Evolutionary conservation across 2,113 vertebrate genomes (phyloP), one percentile per base, ranked within the genome.

Genomic region (Syngnathus typhle): DNA sequence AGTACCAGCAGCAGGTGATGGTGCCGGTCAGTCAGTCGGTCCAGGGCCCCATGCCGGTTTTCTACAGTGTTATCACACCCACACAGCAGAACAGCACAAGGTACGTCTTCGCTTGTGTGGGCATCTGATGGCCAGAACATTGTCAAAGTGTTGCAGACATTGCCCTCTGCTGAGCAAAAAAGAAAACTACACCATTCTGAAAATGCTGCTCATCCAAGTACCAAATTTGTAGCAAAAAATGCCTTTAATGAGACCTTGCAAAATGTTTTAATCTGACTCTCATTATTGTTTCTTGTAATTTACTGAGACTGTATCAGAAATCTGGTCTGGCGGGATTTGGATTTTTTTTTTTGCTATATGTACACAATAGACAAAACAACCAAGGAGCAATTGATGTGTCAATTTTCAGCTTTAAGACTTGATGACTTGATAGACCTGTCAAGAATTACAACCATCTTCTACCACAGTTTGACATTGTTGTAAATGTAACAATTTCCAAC

Each of bases 41-140:
- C 27, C 96, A 97, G 87, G 95, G 94, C 16, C 92, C 92, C 6
- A 92, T 99, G 64, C 94, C 96, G 8, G 95, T 99, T 65, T 99
- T 98, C 87, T 99, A 98, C 89, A 95, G 96, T 58, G 93, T 99
- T 86, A 94, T 99, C 82, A 94, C 95, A 36, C 89, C 94, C 6
- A 90, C 94, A 84, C 96, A 99, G 82, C 96, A 98, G 92, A 99
- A 95, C 0, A 95, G 94, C 89, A 93, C 94, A 84, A 98, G 96
- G 96, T 99, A 64, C 6, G 38, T 49, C 46, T 37, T 9, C 60
- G 58, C 7, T n/a, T 60, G 9, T 60, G 37, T 21, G 36, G 8
- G 32, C 47, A n/a, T 51, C 7, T 46, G 44, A 16, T 47, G 13
- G 15, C 13, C 3, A 55, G 21, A 18, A 13, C 6, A 32, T 32